phyloP scores from a whole-genome alignment of 2,888 invertebrate genomes.

The Melieria picta region DNA sequence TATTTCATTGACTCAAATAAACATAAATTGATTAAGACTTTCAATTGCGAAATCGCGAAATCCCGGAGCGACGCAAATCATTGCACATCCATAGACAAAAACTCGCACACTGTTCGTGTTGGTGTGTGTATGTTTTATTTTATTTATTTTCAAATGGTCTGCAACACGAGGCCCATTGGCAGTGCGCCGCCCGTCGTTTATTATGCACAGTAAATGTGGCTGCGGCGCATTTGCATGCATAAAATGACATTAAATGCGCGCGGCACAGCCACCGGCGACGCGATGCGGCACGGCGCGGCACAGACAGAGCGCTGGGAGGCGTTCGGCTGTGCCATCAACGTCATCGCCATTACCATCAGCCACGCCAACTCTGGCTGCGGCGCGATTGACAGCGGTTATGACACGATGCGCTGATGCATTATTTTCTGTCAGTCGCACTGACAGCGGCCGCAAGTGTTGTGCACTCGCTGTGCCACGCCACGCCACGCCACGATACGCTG shows the following conservation, averaged over 20 bases:
- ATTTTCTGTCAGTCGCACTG: background rate
- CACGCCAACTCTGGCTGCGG: conserved; percentile 10
- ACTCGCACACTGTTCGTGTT: no score
- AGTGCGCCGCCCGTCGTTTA: background rate
- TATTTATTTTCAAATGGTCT: no score
- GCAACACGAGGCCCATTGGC: background rate
- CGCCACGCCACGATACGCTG: background rate
- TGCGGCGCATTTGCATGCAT: conserved; percentile 30
- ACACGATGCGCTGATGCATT: conserved; percentile 12
- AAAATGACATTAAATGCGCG: conserved; percentile 32
- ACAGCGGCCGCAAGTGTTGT: background rate
- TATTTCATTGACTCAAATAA: no score
- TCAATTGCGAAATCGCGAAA: no score
- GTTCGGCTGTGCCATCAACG: conserved; percentile 22
- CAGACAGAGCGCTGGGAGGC: background rate
- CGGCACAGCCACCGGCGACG: background rate
- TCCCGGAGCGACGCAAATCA: no score
- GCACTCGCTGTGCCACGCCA: background rate
- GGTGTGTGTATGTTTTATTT: no score
- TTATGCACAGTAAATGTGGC: conserved; percentile 27
- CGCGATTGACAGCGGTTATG: conserved; percentile 27
- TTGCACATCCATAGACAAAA: no score
- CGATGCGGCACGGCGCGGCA: background rate
- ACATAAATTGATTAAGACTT: no score
- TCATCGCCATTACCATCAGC: conserved; percentile 12